Evolutionary conservation across 2,888 invertebrate genomes (phyloP), one percentile per base, ranked within the genome.

Genomic region (Thysanoteuthis rhombus): DNA sequence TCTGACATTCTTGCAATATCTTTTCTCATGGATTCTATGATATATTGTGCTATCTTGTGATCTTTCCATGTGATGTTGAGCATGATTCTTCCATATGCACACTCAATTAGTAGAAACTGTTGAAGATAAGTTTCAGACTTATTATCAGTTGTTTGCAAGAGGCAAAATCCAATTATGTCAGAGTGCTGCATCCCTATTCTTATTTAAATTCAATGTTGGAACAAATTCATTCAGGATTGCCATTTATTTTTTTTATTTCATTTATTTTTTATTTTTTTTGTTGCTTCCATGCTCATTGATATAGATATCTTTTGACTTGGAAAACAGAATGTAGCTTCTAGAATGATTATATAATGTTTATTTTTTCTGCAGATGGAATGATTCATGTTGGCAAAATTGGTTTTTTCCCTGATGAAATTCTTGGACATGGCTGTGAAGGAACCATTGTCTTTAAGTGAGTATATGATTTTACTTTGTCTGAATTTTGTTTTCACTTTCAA

Each of bases 381-480:
- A 96, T 94, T 92, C 95, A 94, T 96, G 97, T 99, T 89, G 99
- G 99, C 0, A 99, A 98, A 97, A 99, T 99, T 94, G 98, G 98
- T 38, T 99, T 99, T 97, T 98, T 98, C 96, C 98, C 99, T 0
- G 98, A 98, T 93, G 98, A 98, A 95, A 98, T 99, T 42, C 97
- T 99, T 16, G 99, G 99, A 0, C 99, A 99, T 97, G 99, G 99
- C 0, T 99, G 99, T 96, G 99, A 99, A 96, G 99, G 99, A 89
- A 99, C 99, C 0, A 99, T 99, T 97, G 99, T 99, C 47, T 99
- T 98, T 97, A 98, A 98, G 98, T 98, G 97, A 97, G 95, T 95
- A 89, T 91, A 89, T 91, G 0, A n/a, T 75, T 75, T n/a, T 75
- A n/a, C 25, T n/a, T 75, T 39, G 47, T 32, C 32, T 47, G 32